Conservation (phyloP, 2,888 invertebrate species). For the Baccha elongata region DNA sequence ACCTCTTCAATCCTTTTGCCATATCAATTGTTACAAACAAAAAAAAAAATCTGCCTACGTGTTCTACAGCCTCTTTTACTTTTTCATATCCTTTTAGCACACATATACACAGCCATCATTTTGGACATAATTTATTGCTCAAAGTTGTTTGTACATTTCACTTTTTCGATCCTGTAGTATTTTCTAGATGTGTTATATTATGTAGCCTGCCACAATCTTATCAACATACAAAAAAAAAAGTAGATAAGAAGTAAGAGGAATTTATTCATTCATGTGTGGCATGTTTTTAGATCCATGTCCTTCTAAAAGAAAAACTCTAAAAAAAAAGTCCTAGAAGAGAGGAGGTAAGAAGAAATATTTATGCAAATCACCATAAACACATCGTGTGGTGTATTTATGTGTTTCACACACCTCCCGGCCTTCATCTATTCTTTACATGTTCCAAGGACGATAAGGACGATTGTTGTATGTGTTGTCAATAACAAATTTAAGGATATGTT, state of each 20-base stretch:
- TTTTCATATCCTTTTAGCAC: constrained; percentile 31
- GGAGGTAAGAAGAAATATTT: constrained; percentile 51
- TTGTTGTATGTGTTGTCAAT: constrained; percentile 57
- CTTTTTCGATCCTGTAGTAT: constrained; percentile 32
- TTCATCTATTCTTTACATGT: background rate
- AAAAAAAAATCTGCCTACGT: constrained; percentile 61
- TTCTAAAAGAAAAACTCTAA: background rate
- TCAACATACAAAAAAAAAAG: constrained; percentile 36
- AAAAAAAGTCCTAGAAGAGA: constrained; percentile 10
- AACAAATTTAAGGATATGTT: constrained; percentile 69
- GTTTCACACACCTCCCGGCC: constrained; percentile 53
- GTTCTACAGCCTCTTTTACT: constrained; percentile 17
- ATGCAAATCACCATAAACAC: constrained; percentile 74
- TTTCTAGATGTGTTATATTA: constrained; percentile 1
- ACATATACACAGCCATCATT: constrained; percentile 50
- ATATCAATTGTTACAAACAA: background rate
- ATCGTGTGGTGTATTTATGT: constrained; percentile 69
- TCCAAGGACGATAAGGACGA: constrained; percentile 16
- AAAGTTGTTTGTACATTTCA: constrained; percentile 44
- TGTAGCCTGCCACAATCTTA: constrained; percentile 66
- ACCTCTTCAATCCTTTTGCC: constrained; percentile 50
- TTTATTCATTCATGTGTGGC: constrained; percentile 65
- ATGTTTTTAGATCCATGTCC: constrained; percentile 43
- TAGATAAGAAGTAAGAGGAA: constrained; percentile 41
- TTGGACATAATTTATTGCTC: constrained; percentile 69